Evolutionary conservation across 2,888 invertebrate genomes (phyloP), one percentile per base, ranked within the genome.

Genomic region (Drosophila mimica): DNA sequence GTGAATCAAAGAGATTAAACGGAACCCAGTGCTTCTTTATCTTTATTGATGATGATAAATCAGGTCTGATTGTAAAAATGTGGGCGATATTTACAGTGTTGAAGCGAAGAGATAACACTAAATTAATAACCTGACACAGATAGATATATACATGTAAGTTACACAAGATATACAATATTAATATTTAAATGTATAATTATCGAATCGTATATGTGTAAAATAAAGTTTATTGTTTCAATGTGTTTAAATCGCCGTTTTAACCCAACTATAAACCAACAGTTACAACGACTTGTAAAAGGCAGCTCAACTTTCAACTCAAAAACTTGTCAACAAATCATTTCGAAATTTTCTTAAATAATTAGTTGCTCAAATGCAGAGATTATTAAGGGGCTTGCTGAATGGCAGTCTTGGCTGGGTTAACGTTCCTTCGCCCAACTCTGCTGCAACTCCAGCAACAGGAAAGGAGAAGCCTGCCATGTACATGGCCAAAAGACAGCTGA

Each of bases 401-500:
- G 38, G 38, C 11, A 49, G 48, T 5, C 57, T 34, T 7, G 11
- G 62, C 17, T 25, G 28, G 17, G 17, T 15, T 20, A 38, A 11
- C 3, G 13, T 33, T 3, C 60, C 11, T 0, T 31, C 46, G 2
- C 11, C 28, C 3, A 48, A 8, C 4, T 40, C n/a, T n/a, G 31
- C 9, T 7, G 34, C 34, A 3, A 30, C 13, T 34, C 4, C 13
- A 15, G 17, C 28, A 53, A 15, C 4, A 15, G 20, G 4, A 8
- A 20, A 0, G 11, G 3, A 34, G 31, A 20, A 31, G 6, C 20
- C 25, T 20, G 3, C 8, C 15, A 11, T 51, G n/a, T 78, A 92
- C 65, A 68, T 95, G 71, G 96, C 95, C 95, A 95, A 92, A 92
- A 62, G 66, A 9, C 9, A 40, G 40, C 31, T 70, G 8, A 69